phyloP scores from a whole-genome alignment of 2,888 invertebrate genomes.

The Luffia ferchaultella region DNA sequence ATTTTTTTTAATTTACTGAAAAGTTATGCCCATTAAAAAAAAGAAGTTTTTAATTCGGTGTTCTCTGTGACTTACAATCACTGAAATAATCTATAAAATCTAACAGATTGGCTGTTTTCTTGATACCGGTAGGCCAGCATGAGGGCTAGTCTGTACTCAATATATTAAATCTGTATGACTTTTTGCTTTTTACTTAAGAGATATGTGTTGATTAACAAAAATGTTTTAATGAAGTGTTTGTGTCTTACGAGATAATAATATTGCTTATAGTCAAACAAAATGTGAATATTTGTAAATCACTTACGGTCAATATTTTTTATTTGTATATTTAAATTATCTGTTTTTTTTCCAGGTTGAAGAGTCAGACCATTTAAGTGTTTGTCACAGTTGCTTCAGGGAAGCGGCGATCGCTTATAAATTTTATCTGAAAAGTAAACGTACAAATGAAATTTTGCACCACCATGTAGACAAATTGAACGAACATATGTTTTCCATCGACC shows the following conservation, averaged over 20 bases:
- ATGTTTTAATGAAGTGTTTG: not conserved
- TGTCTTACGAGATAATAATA: not conserved
- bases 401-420: slow-evolving; percentile 43
- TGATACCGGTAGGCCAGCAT: too few relatives aligned
- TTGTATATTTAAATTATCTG: not conserved
- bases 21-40: not conserved
- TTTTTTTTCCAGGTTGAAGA: slow-evolving; percentile 28
- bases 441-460: slow-evolving; percentile 31
- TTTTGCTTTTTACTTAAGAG: too few relatives aligned
- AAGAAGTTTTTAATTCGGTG: not conserved
- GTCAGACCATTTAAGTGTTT: slow-evolving; percentile 33
- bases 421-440: slow-evolving; percentile 27
- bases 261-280: too few relatives aligned
- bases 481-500: slow-evolving; percentile 23
- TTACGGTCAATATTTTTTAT: not conserved
- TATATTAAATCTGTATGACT: too few relatives aligned
- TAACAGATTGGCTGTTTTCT: too few relatives aligned
- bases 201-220: too few relatives aligned
- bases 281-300: too few relatives aligned
- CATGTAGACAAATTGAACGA: slow-evolving; percentile 30
- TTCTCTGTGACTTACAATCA: too few relatives aligned
- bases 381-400: slow-evolving; percentile 33
- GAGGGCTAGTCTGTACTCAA: too few relatives aligned
- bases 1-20: slow-evolving; percentile 1
- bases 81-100: not conserved